Base-by-base conservation (phyloP, 2,888 invertebrate genomes). In the Ormyrus pomaceus region DNA sequence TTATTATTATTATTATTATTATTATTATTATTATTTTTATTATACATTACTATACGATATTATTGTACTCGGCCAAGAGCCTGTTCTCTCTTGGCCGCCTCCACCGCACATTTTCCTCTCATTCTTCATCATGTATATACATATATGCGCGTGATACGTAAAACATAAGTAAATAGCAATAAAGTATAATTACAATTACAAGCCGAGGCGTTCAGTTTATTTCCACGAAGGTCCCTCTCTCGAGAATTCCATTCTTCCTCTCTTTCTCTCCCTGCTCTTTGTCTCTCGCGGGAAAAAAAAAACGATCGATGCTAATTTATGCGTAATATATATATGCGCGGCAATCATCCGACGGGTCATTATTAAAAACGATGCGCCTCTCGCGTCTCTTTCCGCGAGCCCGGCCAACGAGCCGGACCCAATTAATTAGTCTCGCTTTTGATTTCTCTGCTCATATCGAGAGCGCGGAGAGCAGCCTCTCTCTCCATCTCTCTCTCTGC, bases 181-280 rank as follows among this genome's bases (percentile, higher is more conserved):
- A 82, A 82, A 82, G 77, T 45, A 81, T 76, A 77, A 76, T 72
- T 65, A 76, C 62, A 81, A 72, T 68, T 68, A 72, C 6, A 81
- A 81, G 7, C 11, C 34, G 48, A 53, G 45, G 64, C 19, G 45
- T 77, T 51, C 11, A n/a, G 71, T 81, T 81, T 66, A 78, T 81
- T 81, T 74, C 51, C 13, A 19, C 66, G 46, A 66, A 76, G 34
- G 10, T 65, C 50, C 34, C 45, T 13, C 19, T 34, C 34, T 19
- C 46, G 34, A 10, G 51, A 7, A 34, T 51, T 58, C 59, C 62
- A 72, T 72, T 59, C 51, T 72, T 61, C n/a, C 68, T 50, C 76
- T 50, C 46, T 19, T 45, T 6, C 53, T 13, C 19, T 13, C 61
- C 7, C 53, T 48, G 8, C 19, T 48, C 51, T 50, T 53, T 5